A percentile compares a stretch with the other conserved stretches of the same genome.
phyloP scores from a whole-genome alignment of 2,113 vertebrate species.

The Pollimyrus isidori region DNA sequence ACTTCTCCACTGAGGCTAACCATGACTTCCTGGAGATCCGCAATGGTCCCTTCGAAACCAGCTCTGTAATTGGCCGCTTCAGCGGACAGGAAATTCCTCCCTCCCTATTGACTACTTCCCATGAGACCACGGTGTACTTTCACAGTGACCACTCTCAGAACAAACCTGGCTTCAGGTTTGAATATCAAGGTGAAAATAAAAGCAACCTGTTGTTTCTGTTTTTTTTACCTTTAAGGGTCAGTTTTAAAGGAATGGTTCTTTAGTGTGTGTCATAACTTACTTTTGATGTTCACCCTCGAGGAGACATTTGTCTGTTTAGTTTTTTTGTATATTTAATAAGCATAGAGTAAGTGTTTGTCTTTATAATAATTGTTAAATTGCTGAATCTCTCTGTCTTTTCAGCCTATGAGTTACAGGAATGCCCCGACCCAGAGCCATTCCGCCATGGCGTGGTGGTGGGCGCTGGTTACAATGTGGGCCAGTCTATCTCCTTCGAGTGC shows the following conservation, averaged over 20 bases:
- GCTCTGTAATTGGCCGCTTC: constrained; percentile 82
- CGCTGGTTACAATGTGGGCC: constrained; percentile 92
- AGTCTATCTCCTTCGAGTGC: constrained; percentile 96
- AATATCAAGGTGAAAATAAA: constrained; percentile 79
- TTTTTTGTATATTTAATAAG: neutral
- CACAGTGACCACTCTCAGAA: constrained; percentile 98
- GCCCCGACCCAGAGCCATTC: constrained; percentile 91
- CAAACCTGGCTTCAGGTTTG: constrained; percentile 89
- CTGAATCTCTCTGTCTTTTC: neutral
- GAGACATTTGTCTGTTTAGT: neutral
- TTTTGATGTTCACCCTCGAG: neutral
- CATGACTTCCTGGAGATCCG: constrained; percentile 93
- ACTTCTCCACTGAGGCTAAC: constrained; percentile 95
- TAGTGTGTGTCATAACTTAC: neutral
- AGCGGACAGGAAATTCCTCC: constrained; percentile 76
- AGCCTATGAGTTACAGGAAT: constrained; percentile 95
- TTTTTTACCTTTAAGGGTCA: neutral
- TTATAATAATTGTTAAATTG: constrained; percentile 3
- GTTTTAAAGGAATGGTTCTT: neutral
- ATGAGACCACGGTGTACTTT: constrained; percentile 87
- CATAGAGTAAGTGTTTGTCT: neutral
- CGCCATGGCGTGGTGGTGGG: constrained; percentile 82
- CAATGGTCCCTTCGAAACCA: constrained; percentile 88
- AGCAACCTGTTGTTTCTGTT: neutral
- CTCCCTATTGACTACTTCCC: constrained; percentile 83